These are phyloP conservation scores for Smutsia temminckii DNA, from an alignment of 2,797 vertebrate species.

Conservation along the genomic window DNA sequence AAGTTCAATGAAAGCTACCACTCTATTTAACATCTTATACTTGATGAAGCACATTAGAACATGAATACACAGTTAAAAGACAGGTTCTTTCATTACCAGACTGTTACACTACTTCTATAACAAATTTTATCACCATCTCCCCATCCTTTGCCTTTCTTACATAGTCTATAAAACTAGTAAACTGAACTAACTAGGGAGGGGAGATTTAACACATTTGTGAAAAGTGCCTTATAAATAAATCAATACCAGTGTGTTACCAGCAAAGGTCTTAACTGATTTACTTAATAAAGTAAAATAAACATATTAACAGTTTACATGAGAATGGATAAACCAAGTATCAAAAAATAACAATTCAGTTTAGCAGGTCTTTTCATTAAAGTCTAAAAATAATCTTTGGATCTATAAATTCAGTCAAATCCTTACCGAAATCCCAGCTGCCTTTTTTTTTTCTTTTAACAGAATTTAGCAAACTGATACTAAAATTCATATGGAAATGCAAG, in stretches of 20 bases:
- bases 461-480: not conserved
- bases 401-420: not conserved
- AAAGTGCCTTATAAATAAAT: constrained; percentile 8
- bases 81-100: not conserved
- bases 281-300: constrained; percentile 43
- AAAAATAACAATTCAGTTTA: not conserved
- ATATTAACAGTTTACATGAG: not conserved
- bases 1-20: constrained; percentile 28
- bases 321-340: not conserved
- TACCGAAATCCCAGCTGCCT: not conserved
- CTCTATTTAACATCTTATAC: constrained; percentile 37
- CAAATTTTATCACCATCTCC: not conserved
- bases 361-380: constrained; percentile 16
- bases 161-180: not conserved
- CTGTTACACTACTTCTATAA: not conserved
- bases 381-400: constrained; percentile 5
- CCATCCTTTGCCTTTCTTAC: not conserved
- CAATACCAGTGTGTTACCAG: not conserved
- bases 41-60: constrained; percentile 42
- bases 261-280: not conserved
- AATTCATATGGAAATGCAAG: not conserved
- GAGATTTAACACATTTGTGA: not conserved
- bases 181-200: not conserved
- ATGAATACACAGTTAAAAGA: constrained; percentile 12
- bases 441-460: not conserved